Percentiles rank a stretch among this genome's conserved stretches.
Conservation (phyloP, 1,140 invertebrate species). For the Apis florea region DNA sequence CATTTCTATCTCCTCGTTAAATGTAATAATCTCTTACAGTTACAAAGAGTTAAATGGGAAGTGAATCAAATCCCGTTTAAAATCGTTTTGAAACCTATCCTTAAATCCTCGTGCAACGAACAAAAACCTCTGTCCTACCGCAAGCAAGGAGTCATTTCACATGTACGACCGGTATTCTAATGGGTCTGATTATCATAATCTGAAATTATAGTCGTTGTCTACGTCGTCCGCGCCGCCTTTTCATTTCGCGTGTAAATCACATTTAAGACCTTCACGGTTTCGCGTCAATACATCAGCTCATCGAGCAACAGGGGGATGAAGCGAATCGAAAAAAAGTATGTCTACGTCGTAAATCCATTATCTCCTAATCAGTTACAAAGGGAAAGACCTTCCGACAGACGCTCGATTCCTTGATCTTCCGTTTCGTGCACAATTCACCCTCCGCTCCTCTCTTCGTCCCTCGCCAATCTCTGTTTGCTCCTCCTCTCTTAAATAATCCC, state of each 20-base stretch:
- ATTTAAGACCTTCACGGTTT: slow-evolving; percentile 50
- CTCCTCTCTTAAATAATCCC: slow-evolving; percentile 60
- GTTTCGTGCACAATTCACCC: slow-evolving; percentile 13
- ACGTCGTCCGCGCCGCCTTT: slow-evolving; percentile 39
- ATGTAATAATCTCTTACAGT: too few relatives aligned
- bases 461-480: neutral
- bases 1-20: too few relatives aligned
- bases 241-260: slow-evolving; percentile 60
- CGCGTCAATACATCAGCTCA: slow-evolving; percentile 12
- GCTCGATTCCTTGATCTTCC: neutral
- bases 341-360: slow-evolving; percentile 62
- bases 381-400: slow-evolving; percentile 23
- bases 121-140: neutral
- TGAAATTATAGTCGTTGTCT: slow-evolving; percentile 53
- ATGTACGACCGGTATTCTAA: slow-evolving; percentile 40
- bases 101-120: neutral
- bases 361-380: slow-evolving; percentile 51
- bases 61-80: too few relatives aligned
- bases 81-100: neutral
- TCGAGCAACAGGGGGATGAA: slow-evolving; percentile 19
- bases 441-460: neutral
- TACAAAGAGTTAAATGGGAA: too few relatives aligned
- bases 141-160: neutral
- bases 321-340: slow-evolving; percentile 20
- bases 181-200: slow-evolving; percentile 56